A percentile compares a stretch with the other conserved stretches of the same genome.
Conservation (phyloP, 2,888 invertebrate species). For the Pherbina coryleti region DNA sequence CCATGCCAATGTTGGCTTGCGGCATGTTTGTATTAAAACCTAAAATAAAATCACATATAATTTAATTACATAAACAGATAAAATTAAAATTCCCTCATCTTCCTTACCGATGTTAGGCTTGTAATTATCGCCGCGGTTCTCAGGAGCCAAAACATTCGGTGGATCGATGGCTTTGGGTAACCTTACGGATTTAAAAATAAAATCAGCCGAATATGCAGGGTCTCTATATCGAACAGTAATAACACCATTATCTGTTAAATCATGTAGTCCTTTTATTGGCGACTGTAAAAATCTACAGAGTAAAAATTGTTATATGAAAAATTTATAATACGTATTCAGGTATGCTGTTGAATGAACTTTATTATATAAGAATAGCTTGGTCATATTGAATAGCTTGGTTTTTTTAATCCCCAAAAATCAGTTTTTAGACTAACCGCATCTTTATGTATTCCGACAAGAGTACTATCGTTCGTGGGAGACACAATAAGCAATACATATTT, state of each 20-base stretch:
- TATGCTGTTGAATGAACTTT: too few species aligned
- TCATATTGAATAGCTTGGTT: too few species aligned
- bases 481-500: too few species aligned
- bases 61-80: conserved; percentile 10
- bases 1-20: conserved; percentile 75
- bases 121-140: conserved; percentile 80
- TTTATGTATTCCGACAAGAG: too few species aligned
- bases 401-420: too few species aligned
- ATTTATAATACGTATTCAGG: neutral
- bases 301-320: conserved; percentile 20
- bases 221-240: conserved; percentile 82
- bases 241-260: conserved; percentile 74
- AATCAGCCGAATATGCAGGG: conserved; percentile 81
- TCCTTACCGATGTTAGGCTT: conserved; percentile 80
- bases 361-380: too few species aligned
- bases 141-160: conserved; percentile 82
- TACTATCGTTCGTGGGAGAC: too few species aligned
- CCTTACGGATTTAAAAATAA: conserved; percentile 82
- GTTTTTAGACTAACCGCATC: too few species aligned
- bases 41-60: conserved; percentile 53
- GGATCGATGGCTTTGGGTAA: conserved; percentile 80
- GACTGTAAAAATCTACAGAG: conserved; percentile 73
- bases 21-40: conserved; percentile 77
- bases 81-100: conserved; percentile 37
- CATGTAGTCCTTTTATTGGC: conserved; percentile 79